These are phyloP conservation scores for Brachionus calyciflorus DNA, from an alignment of 1,140 invertebrate genomes.

Conservation along the genomic window DNA sequence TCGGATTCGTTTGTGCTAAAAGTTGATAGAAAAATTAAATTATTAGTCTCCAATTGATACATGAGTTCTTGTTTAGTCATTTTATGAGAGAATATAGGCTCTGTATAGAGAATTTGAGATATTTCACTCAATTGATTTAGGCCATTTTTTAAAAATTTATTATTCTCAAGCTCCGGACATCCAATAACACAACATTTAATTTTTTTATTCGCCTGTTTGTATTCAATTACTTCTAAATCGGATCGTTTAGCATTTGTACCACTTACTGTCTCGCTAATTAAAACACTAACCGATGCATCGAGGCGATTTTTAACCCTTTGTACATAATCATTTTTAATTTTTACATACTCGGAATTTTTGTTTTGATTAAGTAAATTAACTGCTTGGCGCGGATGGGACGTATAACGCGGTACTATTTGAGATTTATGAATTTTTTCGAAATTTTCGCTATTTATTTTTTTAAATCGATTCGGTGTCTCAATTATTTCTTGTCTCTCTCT, in stretches of 20 bases:
- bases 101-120: not conserved
- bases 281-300: not conserved
- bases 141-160: slow-evolving; percentile 2
- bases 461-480: not conserved
- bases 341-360: not conserved
- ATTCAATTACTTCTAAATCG: slow-evolving; percentile 21
- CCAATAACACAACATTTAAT: slow-evolving; percentile 10
- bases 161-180: not conserved
- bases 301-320: slow-evolving; percentile 30
- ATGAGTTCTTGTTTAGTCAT: slow-evolving; percentile 42
- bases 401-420: not conserved
- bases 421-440: slow-evolving; percentile 24
- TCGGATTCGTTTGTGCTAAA: slow-evolving; percentile 42
- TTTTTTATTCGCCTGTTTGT: not conserved
- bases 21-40: slow-evolving; percentile 25
- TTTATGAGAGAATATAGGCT: slow-evolving; percentile 29
- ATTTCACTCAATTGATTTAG: slow-evolving; percentile 8
- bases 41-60: slow-evolving; percentile 19
- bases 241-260: slow-evolving; percentile 39
- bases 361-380: not conserved
- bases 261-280: slow-evolving; percentile 36
- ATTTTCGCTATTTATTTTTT: not conserved
- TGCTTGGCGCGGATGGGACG: not conserved
- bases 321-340: slow-evolving; percentile 24
- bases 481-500: not conserved